Conservation (phyloP, 1,140 invertebrate genomes). For the Fopius arisanus region DNA sequence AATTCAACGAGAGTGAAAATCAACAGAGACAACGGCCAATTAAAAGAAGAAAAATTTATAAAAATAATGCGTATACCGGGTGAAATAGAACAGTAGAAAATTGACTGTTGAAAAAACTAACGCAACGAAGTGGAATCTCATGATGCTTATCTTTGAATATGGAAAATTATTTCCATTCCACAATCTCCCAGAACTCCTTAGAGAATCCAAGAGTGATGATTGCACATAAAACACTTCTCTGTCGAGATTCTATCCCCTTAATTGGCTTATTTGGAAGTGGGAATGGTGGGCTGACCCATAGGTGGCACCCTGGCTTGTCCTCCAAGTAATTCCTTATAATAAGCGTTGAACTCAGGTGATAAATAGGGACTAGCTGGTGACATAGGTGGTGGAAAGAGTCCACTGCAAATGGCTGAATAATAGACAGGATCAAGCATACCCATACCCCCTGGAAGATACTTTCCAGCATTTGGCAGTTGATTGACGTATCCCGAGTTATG, state of each 20-base stretch:
- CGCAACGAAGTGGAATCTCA: too few species aligned
- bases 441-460: constrained; percentile 49
- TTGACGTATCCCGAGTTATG: constrained; percentile 41
- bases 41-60: too few species aligned
- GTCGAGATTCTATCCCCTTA: neutral
- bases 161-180: neutral
- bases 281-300: constrained; percentile 55
- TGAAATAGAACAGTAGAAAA: too few species aligned
- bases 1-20: too few species aligned
- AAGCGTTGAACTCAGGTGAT: constrained; percentile 58
- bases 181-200: neutral
- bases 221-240: neutral
- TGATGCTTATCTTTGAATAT: neutral
- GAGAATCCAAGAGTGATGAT: neutral
- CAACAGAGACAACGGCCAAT: too few species aligned
- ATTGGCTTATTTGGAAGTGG: constrained; percentile 59
- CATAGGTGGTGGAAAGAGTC: constrained; percentile 54
- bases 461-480: constrained; percentile 48
- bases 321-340: constrained; percentile 60
- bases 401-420: constrained; percentile 61
- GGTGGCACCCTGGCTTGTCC: constrained; percentile 57
- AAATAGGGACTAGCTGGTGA: constrained; percentile 47
- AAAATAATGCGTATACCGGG: too few species aligned
- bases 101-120: too few species aligned
- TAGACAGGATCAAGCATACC: constrained; percentile 60